Evolutionary conservation across 2,113 vertebrate genomes (phyloP), one percentile per base, ranked within the genome.

Genomic region (Anhinga anhinga): DNA sequence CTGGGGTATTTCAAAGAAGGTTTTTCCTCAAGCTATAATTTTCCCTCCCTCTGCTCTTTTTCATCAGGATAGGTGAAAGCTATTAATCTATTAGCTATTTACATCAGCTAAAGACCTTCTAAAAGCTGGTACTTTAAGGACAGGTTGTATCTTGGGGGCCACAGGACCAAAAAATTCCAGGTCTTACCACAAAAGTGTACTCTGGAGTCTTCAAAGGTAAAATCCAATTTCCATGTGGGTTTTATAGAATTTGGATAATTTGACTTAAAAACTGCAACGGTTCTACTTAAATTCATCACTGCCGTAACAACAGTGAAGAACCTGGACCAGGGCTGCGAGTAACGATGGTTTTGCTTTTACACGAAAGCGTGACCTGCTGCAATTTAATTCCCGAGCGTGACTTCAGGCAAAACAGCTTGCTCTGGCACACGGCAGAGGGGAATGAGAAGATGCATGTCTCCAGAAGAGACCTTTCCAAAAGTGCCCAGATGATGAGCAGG

Each of bases 161-260:
- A 63, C 5, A 44, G 32, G 62, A 84, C 42, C 58, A 91, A 91
- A 91, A 84, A 69, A 82, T 50, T 82, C 66, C 77, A 95, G 49
- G 26, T 76, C 38, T 84, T 79, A 38, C 77, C 58, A 91, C 27
- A 74, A 15, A 93, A 91, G 40, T 22, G 21, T 52, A 34, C 53
- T 90, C 63, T 38, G 20, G 40, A 91, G 56, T 61, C 70, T 89
- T 95, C 83, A 95, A 91, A 95, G 73, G 53, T 55, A 94, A 86
- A 96, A 94, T 73, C 67, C 86, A 86, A 88, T 95, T 95, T 94
- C 84, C 26, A 20, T 0, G 1, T 73, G 56, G 22, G 58, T 91
- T 96, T 95, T 95, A 93, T 0, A 93, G 49, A 91, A 85, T 82
- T 82, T 2, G 1, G 77, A 72, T 93, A 92, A 95, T 82, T 61